Conservation (phyloP, 2,113 vertebrate species). For the Nothocercus julius region DNA sequence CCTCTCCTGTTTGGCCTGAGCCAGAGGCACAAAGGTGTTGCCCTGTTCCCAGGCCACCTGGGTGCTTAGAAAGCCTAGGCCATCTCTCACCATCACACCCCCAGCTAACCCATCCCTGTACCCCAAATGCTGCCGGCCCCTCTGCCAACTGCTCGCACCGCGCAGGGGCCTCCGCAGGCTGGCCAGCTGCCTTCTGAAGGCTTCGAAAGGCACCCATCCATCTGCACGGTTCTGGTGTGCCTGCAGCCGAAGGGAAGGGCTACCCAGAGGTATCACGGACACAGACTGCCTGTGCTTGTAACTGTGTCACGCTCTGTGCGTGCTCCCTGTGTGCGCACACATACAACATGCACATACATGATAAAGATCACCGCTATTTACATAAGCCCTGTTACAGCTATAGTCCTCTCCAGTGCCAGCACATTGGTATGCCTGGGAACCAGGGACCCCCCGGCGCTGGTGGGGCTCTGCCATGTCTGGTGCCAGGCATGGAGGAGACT, state of each 20-base stretch:
- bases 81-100: background rate
- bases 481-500: background rate
- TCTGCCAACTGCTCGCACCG: fast-evolving
- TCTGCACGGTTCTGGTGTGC: fast-evolving
- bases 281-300: background rate
- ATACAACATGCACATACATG: background rate
- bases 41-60: background rate
- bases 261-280: background rate
- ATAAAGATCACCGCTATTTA: background rate
- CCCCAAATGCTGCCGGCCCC: fast-evolving
- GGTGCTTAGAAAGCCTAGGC: background rate
- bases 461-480: fast-evolving
- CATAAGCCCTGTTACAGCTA: background rate
- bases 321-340: fast-evolving
- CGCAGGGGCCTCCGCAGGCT: background rate
- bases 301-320: background rate
- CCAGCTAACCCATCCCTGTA: background rate
- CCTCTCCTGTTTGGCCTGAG: background rate
- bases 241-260: fast-evolving
- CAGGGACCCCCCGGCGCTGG: background rate
- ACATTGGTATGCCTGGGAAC: background rate
- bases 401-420: background rate
- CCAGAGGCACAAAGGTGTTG: fast-evolving
- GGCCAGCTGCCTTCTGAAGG: fast-evolving
- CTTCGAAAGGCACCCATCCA: background rate